Conservation (phyloP, 2,113 vertebrate species). For the Anguilla japonica region DNA sequence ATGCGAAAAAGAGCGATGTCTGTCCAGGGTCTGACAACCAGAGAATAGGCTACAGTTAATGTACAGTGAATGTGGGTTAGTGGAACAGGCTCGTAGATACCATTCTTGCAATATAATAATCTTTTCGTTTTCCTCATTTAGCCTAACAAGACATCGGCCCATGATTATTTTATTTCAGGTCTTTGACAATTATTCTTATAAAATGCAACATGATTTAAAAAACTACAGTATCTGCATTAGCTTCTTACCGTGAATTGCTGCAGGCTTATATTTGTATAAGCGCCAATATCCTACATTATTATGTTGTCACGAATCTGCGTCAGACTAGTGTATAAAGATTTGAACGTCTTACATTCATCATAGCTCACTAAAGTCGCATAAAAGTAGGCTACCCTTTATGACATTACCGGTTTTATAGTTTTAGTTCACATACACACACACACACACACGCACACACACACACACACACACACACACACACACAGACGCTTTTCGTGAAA, state of each 20-base stretch:
- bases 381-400: background rate
- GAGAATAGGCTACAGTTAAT: slow-evolving; percentile 22
- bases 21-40: slow-evolving; percentile 32
- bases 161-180: background rate
- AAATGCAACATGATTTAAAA: background rate
- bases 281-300: background rate
- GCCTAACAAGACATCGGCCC: background rate
- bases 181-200: background rate
- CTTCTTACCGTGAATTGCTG: background rate
- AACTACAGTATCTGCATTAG: no score
- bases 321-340: background rate
- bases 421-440: no score
- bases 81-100: slow-evolving; percentile 37
- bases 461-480: no score
- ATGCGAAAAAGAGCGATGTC: background rate
- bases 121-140: background rate
- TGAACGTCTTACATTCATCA: background rate
- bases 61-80: slow-evolving; percentile 58
- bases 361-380: background rate
- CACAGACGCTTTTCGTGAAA: background rate
- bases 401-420: background rate
- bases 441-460: no score
- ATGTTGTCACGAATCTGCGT: background rate
- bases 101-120: background rate
- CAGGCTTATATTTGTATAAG: background rate